Evolutionary conservation across 2,797 vertebrate genomes (phyloP).

Genomic region (Lagodon rhomboides): DNA sequence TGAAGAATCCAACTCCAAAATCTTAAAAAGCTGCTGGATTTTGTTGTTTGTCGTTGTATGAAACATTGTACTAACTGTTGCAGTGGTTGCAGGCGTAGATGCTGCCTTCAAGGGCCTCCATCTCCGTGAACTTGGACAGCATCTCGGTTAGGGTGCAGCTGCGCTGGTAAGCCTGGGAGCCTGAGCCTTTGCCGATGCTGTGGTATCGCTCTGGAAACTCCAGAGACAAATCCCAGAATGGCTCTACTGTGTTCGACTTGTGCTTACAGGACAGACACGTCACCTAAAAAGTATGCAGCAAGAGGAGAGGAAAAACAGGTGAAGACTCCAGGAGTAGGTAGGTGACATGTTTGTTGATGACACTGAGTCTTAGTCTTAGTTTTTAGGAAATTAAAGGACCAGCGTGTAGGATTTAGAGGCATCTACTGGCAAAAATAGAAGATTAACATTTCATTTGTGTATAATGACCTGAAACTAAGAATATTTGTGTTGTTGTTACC

Average conservation of each 20-base stretch:
- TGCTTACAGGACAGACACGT: constrained; percentile 98
- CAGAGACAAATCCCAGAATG: constrained; percentile 99
- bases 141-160: constrained; percentile 98
- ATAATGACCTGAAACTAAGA: no score
- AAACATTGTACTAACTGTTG: constrained; percentile 90
- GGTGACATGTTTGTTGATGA: not conserved
- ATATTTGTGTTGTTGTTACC: no score
- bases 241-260: constrained; percentile 98
- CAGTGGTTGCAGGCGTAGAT: constrained; percentile 99
- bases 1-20: not conserved
- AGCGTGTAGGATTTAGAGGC: no score
- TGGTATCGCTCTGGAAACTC: constrained; percentile 99
- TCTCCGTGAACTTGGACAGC: constrained; percentile 99
- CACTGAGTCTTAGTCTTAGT: not conserved
- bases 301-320: not conserved
- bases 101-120: constrained; percentile 96
- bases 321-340: not conserved
- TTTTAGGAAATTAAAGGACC: no score
- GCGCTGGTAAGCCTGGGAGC: constrained; percentile 87
- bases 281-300: constrained; percentile 84
- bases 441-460: no score
- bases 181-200: constrained; percentile 89
- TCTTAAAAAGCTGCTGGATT: not conserved
- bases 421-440: no score
- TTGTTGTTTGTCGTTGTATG: no score